phyloP scores from a whole-genome alignment of 2,888 invertebrate genomes.

The Latrodectus elegans region DNA sequence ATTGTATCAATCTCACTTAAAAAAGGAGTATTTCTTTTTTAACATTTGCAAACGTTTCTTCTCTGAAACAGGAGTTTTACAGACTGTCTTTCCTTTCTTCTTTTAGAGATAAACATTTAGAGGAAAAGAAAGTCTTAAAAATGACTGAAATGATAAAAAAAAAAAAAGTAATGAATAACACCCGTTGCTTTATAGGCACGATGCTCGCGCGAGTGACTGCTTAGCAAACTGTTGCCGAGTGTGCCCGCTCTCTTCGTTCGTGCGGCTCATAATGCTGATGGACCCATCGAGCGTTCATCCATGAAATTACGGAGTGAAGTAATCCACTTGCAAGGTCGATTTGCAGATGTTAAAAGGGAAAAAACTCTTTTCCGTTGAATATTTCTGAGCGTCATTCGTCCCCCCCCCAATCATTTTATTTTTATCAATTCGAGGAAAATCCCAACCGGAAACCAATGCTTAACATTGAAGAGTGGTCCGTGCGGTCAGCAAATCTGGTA shows the following conservation, averaged over 20 bases:
- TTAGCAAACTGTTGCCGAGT: not conserved
- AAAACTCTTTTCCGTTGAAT: not conserved
- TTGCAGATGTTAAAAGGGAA: not conserved
- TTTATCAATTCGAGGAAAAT: not conserved
- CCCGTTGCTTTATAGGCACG: not conserved
- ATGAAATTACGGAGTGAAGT: slow-evolving; percentile 52
- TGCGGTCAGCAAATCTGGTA: not conserved
- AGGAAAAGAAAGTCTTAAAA: too few relatives aligned
- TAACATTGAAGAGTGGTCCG: not conserved
- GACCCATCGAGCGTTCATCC: slow-evolving; percentile 42
- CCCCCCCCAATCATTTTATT: not conserved
- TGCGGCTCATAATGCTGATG: slow-evolving; percentile 11
- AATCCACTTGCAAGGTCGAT: slow-evolving; percentile 45
- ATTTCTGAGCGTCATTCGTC: not conserved
- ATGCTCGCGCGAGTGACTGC: not conserved
- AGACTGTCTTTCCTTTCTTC: too few relatives aligned
- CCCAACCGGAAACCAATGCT: not conserved
- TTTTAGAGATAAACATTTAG: too few relatives aligned
- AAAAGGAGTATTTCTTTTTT: too few relatives aligned
- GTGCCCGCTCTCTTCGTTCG: not conserved
- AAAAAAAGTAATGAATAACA: too few relatives aligned
- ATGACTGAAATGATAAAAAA: too few relatives aligned
- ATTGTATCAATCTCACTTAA: too few relatives aligned
- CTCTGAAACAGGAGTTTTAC: too few relatives aligned
- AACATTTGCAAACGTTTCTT: too few relatives aligned